These are phyloP conservation scores for Sturnira hondurensis DNA, from an alignment of 2,113 vertebrate species.

Conservation along the genomic window DNA sequence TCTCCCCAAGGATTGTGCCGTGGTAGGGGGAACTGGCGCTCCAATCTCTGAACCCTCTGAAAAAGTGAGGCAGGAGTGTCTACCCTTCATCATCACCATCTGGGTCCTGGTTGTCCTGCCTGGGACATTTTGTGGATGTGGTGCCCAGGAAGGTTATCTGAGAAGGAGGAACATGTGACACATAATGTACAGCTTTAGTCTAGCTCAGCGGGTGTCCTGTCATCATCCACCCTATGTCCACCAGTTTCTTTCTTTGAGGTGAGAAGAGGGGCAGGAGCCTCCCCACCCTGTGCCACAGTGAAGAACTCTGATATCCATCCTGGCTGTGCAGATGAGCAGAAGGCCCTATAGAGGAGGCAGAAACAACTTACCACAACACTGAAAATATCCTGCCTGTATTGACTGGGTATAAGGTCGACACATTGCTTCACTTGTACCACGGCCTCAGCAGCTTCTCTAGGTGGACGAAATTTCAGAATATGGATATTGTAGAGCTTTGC, in stretches of 20 bases:
- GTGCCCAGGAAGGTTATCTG: background rate
- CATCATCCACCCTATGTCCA: too few relatives aligned
- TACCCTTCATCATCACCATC: background rate
- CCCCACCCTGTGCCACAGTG: background rate
- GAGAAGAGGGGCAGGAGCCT: background rate
- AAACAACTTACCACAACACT: background rate
- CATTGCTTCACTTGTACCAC: background rate
- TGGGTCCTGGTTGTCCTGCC: background rate
- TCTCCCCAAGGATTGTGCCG: background rate
- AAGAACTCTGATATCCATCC: background rate
- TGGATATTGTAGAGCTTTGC: too few relatives aligned
- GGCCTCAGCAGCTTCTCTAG: background rate
- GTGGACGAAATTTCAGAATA: too few relatives aligned
- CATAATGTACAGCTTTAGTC: too few relatives aligned
- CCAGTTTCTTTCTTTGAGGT: too few relatives aligned
- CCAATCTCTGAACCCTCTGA: too few relatives aligned
- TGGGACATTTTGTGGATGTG: background rate
- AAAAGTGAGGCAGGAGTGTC: background rate
- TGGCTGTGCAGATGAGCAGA: background rate
- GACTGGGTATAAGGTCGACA: rapidly evolving
- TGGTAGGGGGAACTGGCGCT: too few relatives aligned
- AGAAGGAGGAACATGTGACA: too few relatives aligned
- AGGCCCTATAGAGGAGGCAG: background rate
- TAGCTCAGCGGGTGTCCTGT: too few relatives aligned
- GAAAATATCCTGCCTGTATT: rapidly evolving